These are phyloP conservation scores for Aphelocoma californica DNA, from an alignment of 2,797 vertebrate genomes.

Conservation along the genomic window DNA sequence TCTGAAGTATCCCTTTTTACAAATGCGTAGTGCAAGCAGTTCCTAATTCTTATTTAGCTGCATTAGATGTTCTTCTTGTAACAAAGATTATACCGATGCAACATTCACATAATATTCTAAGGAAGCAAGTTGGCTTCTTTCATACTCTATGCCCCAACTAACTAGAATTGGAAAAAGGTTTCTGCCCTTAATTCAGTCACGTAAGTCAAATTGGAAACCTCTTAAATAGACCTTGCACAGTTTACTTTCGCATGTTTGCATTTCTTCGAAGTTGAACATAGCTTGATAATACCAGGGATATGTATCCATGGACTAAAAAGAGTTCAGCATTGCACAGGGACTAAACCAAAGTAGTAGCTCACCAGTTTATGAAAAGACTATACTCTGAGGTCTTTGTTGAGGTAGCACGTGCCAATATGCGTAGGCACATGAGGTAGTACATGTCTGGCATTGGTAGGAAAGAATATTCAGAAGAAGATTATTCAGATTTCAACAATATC, in stretches of 20 bases:
- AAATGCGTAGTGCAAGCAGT: not conserved
- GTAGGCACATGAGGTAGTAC: not conserved
- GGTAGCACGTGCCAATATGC: not conserved
- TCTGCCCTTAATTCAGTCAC: not conserved
- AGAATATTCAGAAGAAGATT: not conserved
- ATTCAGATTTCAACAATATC: not conserved
- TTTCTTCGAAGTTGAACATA: not conserved
- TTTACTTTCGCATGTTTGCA: not conserved
- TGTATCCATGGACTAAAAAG: not conserved
- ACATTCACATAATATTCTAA: not conserved
- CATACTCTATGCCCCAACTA: not conserved
- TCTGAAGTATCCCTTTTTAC: not conserved
- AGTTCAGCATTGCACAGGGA: not conserved
- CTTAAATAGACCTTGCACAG: not conserved
- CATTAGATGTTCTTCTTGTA: not conserved
- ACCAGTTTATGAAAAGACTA: not conserved
- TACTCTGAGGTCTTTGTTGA: not conserved
- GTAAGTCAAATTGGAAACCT: not conserved
- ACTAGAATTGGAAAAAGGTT: not conserved
- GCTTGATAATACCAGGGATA: not conserved
- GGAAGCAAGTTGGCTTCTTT: not conserved
- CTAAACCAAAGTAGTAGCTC: not conserved
- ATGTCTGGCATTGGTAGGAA: not conserved
- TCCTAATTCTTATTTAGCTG: not conserved
- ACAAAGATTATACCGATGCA: not conserved